Conservation (phyloP, 2,888 invertebrate genomes). For the Lapara coniferarum region DNA sequence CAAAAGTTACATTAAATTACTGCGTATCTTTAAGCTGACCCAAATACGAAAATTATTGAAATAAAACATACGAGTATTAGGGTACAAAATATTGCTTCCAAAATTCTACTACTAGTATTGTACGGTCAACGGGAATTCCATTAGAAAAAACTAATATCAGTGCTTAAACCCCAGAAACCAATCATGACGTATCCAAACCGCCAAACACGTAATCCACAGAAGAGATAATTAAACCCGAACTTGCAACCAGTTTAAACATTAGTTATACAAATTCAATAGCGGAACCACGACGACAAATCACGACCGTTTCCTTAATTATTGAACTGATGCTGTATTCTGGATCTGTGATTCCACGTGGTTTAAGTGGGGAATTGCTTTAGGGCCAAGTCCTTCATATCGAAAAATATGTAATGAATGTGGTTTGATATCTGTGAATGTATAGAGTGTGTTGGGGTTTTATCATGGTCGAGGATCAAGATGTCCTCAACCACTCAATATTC, state of each 20-base stretch:
- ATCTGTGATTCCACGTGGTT: background rate
- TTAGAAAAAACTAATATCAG: background rate
- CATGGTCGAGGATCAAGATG: no score
- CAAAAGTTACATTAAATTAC: background rate
- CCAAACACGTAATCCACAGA: slow-evolving; percentile 24
- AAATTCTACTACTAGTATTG: no score
- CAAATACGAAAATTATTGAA: no score
- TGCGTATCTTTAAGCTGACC: background rate
- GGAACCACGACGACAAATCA: slow-evolving; percentile 45
- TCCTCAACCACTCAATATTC: no score
- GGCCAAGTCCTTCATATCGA: no score
- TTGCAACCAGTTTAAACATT: slow-evolving; percentile 37
- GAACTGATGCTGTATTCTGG: background rate
- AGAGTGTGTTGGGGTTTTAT: no score
- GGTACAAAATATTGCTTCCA: no score
- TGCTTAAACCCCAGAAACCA: background rate
- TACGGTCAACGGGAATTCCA: no score
- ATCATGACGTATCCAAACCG: background rate
- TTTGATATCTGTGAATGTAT: no score
- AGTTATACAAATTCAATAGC: slow-evolving; percentile 40
- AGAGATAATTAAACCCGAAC: slow-evolving; percentile 32
- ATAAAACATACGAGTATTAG: no score
- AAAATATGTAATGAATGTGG: no score
- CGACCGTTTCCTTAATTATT: slow-evolving; percentile 34
- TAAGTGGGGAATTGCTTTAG: background rate